Base-by-base conservation (phyloP, 2,888 invertebrate genomes). In the Yponomeuta sedellus region DNA sequence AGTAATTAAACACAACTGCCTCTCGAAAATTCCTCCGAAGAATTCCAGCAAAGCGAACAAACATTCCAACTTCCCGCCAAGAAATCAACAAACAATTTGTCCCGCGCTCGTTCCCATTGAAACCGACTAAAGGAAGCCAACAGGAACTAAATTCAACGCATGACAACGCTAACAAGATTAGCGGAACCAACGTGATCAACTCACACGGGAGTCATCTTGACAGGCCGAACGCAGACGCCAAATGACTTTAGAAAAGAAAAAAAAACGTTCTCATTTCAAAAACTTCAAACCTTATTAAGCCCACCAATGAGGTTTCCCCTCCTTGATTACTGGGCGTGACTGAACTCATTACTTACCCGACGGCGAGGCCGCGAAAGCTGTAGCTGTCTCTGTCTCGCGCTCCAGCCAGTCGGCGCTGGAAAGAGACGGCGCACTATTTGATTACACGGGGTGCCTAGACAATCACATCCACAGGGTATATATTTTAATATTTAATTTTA, bases 281-380 rank as follows among this genome's bases (percentile, higher is more conserved):
- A 86, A 75, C 80, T 86, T 80, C 76, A 76, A 80, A 81, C 81
- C 76, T 80, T 73, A 82, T 81, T 81, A 83, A 76, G 69, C 68
- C 82, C 72, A 83, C 89, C 89, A 91, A 89, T 89, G 77, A 79
- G 78, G 76, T 75, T 72, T 70, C 73, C 69, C 75, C 71, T 68
- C 70, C 75, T 76, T 88, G 88, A 89, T 90, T 88, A 84, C 78
- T 71, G 88, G 90, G 89, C 88, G 89, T 87, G 86, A 83, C 85
- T 68, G 72, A 71, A 67, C 80, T 85, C 87, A 89, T 91, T 88
- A 89, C 85, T 88, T 81, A 86, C 78, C 71, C 69, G 72, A 74
- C 71, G 68, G 72, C 69, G 67, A 62, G 40, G 64, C 44, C 19
- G 66, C 66, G 70, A 66, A 75, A 52, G 2, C 78, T 69, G 68